phyloP scores from a whole-genome alignment of 1,140 invertebrate genomes.

The Lepidostoma basale region DNA sequence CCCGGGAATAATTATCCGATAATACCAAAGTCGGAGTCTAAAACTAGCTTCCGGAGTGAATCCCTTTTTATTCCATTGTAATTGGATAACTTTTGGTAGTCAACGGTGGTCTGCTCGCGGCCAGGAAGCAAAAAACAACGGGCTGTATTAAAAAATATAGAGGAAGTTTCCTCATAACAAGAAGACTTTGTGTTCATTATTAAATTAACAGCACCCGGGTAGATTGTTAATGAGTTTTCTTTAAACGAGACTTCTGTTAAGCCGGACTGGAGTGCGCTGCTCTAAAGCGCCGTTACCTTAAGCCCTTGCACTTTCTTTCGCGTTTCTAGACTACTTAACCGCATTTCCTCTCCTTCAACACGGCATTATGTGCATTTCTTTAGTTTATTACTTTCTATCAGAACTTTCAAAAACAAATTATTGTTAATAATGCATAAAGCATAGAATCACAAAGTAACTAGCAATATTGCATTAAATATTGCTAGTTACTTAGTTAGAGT shows the following conservation, averaged over 20 bases:
- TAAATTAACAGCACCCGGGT: constrained; percentile 43
- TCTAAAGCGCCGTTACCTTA: not conserved
- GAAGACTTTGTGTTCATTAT: constrained; percentile 42
- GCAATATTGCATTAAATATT: no score
- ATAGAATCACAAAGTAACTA: no score
- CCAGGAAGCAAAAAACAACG: constrained; percentile 25
- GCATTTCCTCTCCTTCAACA: no score
- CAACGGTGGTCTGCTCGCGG: constrained; percentile 15
- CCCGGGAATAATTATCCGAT: constrained; percentile 36
- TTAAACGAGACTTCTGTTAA: constrained; percentile 17
- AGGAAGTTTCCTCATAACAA: constrained; percentile 43
- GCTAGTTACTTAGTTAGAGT: no score
- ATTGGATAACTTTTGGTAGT: constrained; percentile 45
- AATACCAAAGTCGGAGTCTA: constrained; percentile 29
- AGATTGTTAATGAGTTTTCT: constrained; percentile 44
- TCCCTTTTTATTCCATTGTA: constrained; percentile 43
- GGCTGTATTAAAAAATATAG: constrained; percentile 42
- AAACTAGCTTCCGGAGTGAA: constrained; percentile 18
- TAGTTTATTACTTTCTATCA: no score
- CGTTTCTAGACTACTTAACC: no score
- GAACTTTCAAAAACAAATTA: no score
- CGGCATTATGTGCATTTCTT: no score
- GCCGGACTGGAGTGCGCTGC: not conserved
- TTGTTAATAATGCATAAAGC: no score
- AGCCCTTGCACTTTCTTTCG: not conserved